Conservation (phyloP, 2,888 invertebrate genomes). For the Imbricaverruca yamaguchii region DNA sequence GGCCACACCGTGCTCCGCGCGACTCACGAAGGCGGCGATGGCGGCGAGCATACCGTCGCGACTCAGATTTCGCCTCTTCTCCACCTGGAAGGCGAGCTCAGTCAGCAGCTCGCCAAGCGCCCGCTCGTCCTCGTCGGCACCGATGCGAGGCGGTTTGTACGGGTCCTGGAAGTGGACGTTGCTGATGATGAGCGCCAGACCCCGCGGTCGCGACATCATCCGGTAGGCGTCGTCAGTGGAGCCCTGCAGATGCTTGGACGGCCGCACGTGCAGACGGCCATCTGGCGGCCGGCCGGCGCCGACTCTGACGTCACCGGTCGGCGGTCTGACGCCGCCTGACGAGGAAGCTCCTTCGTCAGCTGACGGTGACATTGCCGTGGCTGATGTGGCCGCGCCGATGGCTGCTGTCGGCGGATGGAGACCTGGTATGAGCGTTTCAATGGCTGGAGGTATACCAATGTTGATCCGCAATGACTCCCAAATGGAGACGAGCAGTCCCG, state of each 20-base stretch:
- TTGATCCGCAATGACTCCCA: slow-evolving; percentile 72
- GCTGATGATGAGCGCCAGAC: background rate
- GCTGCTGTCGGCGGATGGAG: background rate
- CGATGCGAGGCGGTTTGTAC: background rate
- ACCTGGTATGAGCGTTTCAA: no score
- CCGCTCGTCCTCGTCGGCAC: background rate
- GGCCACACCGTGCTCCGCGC: background rate
- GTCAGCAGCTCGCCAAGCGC: background rate
- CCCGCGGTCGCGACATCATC: background rate
- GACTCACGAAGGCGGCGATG: background rate
- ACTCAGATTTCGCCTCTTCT: background rate
- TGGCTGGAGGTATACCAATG: slow-evolving; percentile 50
- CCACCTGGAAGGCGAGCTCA: background rate
- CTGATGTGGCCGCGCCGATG: background rate
- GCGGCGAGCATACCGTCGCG: background rate
- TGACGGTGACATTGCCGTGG: background rate
- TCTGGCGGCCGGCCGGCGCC: background rate
- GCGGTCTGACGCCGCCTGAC: background rate
- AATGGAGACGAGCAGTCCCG: background rate
- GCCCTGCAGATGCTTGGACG: background rate
- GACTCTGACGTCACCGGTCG: background rate
- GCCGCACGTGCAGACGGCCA: background rate
- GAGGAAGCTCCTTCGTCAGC: background rate
- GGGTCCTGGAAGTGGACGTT: background rate
- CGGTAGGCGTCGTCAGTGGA: background rate